Base-by-base conservation (phyloP, 2,797 vertebrate species). In the Otolemur crassicaudatus region DNA sequence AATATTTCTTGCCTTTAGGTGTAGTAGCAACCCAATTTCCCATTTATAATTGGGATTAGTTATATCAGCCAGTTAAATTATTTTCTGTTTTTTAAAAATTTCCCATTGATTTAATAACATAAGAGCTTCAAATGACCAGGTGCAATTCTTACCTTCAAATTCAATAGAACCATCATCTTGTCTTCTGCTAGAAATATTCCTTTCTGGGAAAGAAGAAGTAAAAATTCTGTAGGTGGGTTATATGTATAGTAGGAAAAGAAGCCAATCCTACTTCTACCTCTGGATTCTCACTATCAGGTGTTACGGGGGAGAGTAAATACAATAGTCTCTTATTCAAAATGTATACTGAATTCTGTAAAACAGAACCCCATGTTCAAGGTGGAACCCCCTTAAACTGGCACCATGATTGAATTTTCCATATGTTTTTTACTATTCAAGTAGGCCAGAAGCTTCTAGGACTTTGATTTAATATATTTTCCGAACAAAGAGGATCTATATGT, bases 131-230 rank as follows among this genome's bases (percentile, higher is more conserved):
- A 84, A 72, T 60, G 63, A 58, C 37, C 49, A 58, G n/a, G 34
- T 94, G 43, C 43, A 31, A 58, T 46, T 86, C 23, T 86, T 61
- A 40, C 34, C 16, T 87, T 94, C 60, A 27, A 93, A 16, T 40
- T 87, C 53, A 76, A 25, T n/a, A 73, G 88, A 87, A 58, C 22
- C 40, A 70, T 46, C 94, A 34, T 90, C 65, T 94, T 67, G 23
- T 75, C 27, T 95, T 83, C 67, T 79, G 4, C 20, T 90, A 31
- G 63, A 80, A 92, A 31, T 37, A 16, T 76, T 90, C 11, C 9
- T 58, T 75, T 56, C 46, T 56, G 63, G 16, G 65, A 93, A 87
- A 31, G 29, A 80, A 94, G 60, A 76, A 72, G n/a, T 25, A 94
- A 91, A 95, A 76, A 31, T 84, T 93, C 61, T 70, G 0, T 23